phyloP scores from a whole-genome alignment of 2,113 vertebrate species.

The Rattus norvegicus region GRCr8 NC_086021.1:81302001-81302500 shows the following conservation, averaged over 20 bases:
- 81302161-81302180: conserved; percentile 42
- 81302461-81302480: no score
- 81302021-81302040: background rate
- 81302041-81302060: background rate
- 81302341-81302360: background rate
- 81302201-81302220: background rate
- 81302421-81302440: background rate
- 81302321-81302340: conserved; percentile 17
- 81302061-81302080: background rate
- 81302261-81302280: conserved; percentile 42
- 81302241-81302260: conserved; percentile 12
- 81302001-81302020: background rate
- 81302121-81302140: background rate
- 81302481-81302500: no score
- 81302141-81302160: conserved; percentile 21
- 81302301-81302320: background rate
- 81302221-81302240: background rate
- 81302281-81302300: conserved; percentile 14
- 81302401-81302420: no score
- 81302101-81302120: background rate
- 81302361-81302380: rapidly evolving
- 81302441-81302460: no score
- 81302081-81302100: background rate
- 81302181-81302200: background rate
- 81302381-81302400: background rate